These are phyloP conservation scores for Megalops cyprinoides DNA, from an alignment of 2,797 vertebrate species.

Conservation along the genomic window DNA sequence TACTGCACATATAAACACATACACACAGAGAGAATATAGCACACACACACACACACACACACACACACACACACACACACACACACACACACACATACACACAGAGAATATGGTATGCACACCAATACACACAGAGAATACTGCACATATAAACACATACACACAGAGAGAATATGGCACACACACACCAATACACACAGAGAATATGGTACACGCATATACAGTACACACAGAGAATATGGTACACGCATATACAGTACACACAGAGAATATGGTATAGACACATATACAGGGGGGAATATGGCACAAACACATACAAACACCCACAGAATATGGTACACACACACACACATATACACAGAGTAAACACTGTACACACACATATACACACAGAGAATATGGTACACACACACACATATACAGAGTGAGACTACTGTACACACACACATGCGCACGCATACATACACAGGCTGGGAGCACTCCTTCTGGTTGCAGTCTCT, in stretches of 20 bases:
- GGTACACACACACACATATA: constrained; percentile 45
- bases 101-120: neutral
- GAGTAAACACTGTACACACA: neutral
- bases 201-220: neutral
- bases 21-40: neutral
- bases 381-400: neutral
- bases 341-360: neutral
- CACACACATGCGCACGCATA: neutral
- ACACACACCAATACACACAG: neutral
- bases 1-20: neutral
- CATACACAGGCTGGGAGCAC: constrained; percentile 92
- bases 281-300: neutral
- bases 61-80: neutral
- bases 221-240: neutral
- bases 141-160: constrained; percentile 14
- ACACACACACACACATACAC: too few species aligned
- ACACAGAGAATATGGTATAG: neutral
- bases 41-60: neutral
- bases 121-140: neutral
- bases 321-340: constrained; percentile 8
- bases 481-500: constrained; percentile 90
- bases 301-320: neutral
- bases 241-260: neutral
- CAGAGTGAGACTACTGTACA: neutral
- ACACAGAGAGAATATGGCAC: neutral